phyloP scores from a whole-genome alignment of 1,140 invertebrate genomes.

The Maniola jurtina region DNA sequence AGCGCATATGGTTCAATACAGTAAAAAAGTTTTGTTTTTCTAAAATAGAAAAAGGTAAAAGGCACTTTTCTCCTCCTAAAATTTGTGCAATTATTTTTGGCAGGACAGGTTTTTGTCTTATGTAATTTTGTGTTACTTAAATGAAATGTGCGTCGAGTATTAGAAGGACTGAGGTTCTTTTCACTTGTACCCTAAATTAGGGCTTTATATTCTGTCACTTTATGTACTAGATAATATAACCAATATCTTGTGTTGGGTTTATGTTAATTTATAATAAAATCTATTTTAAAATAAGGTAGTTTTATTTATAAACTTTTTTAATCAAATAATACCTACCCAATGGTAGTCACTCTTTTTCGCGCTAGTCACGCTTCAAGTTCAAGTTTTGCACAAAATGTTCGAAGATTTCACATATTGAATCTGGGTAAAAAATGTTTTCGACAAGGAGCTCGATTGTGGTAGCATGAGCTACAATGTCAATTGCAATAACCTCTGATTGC shows the following conservation, averaged over 20 bases:
- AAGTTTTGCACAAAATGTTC: no score
- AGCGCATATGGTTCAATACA: no score
- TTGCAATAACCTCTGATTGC: no score
- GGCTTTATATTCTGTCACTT: constrained; percentile 70
- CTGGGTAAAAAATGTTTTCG: no score
- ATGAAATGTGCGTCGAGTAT: constrained; percentile 57
- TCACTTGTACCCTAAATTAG: constrained; percentile 78
- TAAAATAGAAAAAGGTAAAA: no score
- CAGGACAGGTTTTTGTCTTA: constrained; percentile 5
- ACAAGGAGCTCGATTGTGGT: no score
- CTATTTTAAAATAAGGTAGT: constrained; percentile 54
- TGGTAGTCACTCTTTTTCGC: background rate
- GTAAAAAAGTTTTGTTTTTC: no score
- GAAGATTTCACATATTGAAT: no score
- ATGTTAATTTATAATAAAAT: constrained; percentile 76
- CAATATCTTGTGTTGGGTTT: constrained; percentile 76
- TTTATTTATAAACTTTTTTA: background rate
- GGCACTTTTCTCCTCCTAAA: background rate
- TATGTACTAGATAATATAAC: constrained; percentile 59
- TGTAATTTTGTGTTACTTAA: constrained; percentile 41
- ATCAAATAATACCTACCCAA: no score
- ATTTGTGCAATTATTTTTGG: background rate
- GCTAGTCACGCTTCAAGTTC: no score
- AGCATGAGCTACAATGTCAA: no score
- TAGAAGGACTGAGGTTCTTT: constrained; percentile 75